Percentiles rank a stretch among this genome's conserved stretches.
These are phyloP conservation scores for Indicator indicator DNA, from an alignment of 2,113 vertebrate genomes.

Conservation along the genomic window DNA sequence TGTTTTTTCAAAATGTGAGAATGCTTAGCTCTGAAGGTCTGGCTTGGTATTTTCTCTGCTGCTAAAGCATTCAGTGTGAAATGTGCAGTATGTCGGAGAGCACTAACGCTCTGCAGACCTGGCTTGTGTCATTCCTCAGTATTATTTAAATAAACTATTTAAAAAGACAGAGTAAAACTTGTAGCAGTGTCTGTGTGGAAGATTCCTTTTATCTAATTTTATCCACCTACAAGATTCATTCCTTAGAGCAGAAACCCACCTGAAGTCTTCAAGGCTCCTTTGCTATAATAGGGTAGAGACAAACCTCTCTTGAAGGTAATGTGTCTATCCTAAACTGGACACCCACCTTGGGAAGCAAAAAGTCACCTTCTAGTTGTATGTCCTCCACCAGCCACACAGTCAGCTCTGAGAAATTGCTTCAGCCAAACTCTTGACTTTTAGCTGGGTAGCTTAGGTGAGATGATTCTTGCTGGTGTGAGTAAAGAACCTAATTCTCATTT, in stretches of 20 bases:
- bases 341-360: neutral
- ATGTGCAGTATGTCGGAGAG: neutral
- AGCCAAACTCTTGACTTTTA: neutral
- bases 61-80: slow-evolving; percentile 13
- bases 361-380: neutral
- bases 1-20: neutral
- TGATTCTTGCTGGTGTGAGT: neutral
- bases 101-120: slow-evolving; percentile 37
- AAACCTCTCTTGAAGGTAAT: neutral
- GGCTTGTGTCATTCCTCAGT: neutral
- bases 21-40: neutral
- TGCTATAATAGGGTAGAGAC: neutral
- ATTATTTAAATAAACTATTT: slow-evolving; percentile 38
- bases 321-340: neutral
- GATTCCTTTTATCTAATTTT: neutral
- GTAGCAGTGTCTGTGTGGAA: neutral
- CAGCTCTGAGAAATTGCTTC: neutral
- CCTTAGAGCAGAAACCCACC: neutral
- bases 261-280: neutral
- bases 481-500: neutral
- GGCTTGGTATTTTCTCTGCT: slow-evolving; percentile 1
- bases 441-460: neutral
- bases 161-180: slow-evolving; percentile 4
- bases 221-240: neutral
- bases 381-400: neutral